phyloP scores from a whole-genome alignment of 1,140 invertebrate genomes.

The Drosophila rhopaloa region DNA sequence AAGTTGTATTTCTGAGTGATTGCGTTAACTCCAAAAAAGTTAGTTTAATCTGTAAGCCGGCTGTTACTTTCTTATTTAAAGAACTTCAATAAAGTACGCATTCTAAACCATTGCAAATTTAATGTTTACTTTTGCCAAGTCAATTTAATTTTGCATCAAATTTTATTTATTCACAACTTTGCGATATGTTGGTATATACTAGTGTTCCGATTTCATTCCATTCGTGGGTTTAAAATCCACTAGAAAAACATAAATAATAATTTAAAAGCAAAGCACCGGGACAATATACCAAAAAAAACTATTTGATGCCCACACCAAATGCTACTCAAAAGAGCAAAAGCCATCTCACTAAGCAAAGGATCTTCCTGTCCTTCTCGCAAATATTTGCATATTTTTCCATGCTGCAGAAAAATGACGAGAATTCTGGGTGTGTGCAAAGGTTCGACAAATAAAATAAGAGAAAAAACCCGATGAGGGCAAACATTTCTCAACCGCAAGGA shows the following conservation, averaged over 20 bases:
- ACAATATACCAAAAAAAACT: conserved; percentile 3
- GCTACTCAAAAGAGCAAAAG: conserved; percentile 33
- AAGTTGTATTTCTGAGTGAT: no score
- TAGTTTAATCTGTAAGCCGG: no score
- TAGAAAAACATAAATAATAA: conserved; percentile 52
- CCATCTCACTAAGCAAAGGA: background rate
- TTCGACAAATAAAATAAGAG: conserved; percentile 6
- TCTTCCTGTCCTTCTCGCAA: background rate
- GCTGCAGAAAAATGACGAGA: conserved; percentile 43
- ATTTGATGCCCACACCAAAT: conserved; percentile 13
- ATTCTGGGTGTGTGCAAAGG: conserved; percentile 9
- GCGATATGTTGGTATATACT: conserved; percentile 1
- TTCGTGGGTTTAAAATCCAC: background rate
- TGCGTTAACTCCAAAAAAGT: no score
- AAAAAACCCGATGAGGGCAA: conserved; percentile 3
- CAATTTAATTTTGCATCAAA: conserved; percentile 34
- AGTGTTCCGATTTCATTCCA: background rate
- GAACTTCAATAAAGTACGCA: no score
- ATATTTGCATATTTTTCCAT: conserved; percentile 53
- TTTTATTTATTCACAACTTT: conserved; percentile 22
- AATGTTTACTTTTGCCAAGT: background rate
- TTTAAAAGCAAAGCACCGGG: conserved; percentile 10
- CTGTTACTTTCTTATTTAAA: no score
- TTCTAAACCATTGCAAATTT: no score
- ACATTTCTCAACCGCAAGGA: conserved; percentile 16